These are phyloP conservation scores for Octopus bimaculoides DNA, from an alignment of 1,140 invertebrate species.

Conservation along the genomic window DNA sequence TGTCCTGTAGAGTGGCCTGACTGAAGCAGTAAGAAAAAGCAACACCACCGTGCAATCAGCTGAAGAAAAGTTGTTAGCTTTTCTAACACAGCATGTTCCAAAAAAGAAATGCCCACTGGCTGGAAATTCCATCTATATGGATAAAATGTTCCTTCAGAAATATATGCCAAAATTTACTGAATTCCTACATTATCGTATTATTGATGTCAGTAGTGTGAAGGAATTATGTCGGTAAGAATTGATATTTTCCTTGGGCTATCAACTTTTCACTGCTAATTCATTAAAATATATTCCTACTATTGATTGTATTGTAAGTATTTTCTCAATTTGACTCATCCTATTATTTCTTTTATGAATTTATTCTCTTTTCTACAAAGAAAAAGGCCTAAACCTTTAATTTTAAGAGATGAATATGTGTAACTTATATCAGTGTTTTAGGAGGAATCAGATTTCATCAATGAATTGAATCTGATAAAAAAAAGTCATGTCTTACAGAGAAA, in stretches of 20 bases:
- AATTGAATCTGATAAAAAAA: no score
- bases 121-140: slow-evolving; percentile 87
- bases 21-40: slow-evolving; percentile 69
- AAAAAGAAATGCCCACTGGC: slow-evolving; percentile 72
- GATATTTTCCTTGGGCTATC: neutral
- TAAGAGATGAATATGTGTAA: no score
- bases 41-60: slow-evolving; percentile 66
- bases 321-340: neutral
- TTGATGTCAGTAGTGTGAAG: slow-evolving; percentile 90
- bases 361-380: no score
- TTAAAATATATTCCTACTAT: neutral
- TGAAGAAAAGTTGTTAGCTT: slow-evolving; percentile 71
- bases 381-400: no score
- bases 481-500: no score
- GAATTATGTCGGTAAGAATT: slow-evolving; percentile 68
- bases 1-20: slow-evolving; percentile 70
- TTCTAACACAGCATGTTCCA: slow-evolving; percentile 70
- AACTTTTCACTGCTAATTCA: neutral
- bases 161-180: slow-evolving; percentile 60
- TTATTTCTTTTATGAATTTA: no score
- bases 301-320: neutral
- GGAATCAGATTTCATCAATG: no score
- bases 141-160: slow-evolving; percentile 59
- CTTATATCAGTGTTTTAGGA: no score
- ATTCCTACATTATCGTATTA: slow-evolving; percentile 87